Conservation (phyloP, 2,113 vertebrate genomes). For the Brachirus orientalis region DNA sequence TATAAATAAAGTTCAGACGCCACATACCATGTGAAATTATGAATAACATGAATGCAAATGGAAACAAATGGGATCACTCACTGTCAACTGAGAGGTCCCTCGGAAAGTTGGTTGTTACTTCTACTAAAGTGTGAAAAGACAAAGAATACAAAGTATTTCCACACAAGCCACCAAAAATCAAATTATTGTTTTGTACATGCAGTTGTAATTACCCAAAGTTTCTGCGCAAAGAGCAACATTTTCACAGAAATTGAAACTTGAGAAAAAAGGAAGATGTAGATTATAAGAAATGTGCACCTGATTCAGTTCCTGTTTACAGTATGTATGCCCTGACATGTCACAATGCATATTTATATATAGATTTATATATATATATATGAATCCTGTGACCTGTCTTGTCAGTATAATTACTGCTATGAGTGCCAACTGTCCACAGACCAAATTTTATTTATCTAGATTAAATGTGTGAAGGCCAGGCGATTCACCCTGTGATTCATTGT, state of each 20-base stretch:
- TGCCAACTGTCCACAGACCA: neutral
- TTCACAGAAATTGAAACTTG: constrained; percentile 15
- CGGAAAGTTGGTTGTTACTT: neutral
- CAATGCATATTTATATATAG: neutral
- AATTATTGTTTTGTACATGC: neutral
- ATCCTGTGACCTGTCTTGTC: neutral
- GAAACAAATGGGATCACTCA: constrained; percentile 20
- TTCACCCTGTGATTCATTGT: too few relatives aligned
- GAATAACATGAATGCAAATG: neutral
- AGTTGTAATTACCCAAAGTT: too few relatives aligned
- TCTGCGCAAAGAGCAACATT: too few relatives aligned
- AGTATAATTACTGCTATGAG: neutral
- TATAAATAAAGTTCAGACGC: neutral
- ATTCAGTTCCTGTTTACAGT: constrained; percentile 41
- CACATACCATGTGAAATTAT: neutral
- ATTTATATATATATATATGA: too few relatives aligned
- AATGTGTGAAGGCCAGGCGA: neutral
- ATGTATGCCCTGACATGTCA: neutral
- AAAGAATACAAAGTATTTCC: neutral
- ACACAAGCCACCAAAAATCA: neutral
- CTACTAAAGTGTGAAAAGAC: constrained; percentile 17
- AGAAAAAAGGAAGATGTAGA: constrained; percentile 45
- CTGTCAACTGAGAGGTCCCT: neutral
- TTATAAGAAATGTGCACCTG: neutral
- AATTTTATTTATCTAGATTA: too few relatives aligned